Evolutionary conservation across 1,140 invertebrate species (phyloP).

Genomic region (Aphelinus atriplicis): DNA sequence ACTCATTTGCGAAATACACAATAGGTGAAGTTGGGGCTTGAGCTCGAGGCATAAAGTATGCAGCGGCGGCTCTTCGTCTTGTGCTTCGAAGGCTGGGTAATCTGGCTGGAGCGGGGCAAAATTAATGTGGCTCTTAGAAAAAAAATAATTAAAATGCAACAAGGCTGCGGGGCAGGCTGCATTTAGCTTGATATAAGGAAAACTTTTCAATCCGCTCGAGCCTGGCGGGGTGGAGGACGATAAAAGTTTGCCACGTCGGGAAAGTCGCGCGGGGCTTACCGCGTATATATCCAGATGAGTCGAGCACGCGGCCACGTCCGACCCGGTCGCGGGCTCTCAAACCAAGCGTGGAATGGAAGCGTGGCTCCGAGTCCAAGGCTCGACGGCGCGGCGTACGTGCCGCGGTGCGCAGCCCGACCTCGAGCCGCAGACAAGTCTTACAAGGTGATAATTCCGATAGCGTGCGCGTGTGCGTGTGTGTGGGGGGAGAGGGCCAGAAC

Average conservation of each 20-base stretch:
- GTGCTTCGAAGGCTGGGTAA: no score
- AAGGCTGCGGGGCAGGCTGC: not conserved
- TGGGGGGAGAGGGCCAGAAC: not conserved
- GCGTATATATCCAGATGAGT: no score
- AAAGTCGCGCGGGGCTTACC: no score
- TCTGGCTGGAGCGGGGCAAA: not conserved
- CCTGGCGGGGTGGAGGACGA: not conserved
- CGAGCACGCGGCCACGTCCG: constrained; percentile 32
- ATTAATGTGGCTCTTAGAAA: constrained; percentile 1
- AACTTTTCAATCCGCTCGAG: not conserved
- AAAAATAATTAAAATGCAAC: constrained; percentile 13
- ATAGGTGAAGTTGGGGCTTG: no score
- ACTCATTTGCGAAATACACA: no score
- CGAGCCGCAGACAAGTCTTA: not conserved
- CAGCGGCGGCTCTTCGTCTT: no score
- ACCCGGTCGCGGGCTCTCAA: not conserved
- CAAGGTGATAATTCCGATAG: constrained; percentile 12
- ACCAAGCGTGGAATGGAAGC: no score
- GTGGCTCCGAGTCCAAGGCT: not conserved
- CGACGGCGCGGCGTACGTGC: not conserved
- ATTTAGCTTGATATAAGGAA: constrained; percentile 8
- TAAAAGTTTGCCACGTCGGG: not conserved
- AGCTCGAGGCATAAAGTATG: no score
- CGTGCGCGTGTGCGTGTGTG: not conserved
- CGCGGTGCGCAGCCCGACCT: not conserved